phyloP scores from a whole-genome alignment of 2,113 vertebrate genomes.

The Ochotona princeps region DNA sequence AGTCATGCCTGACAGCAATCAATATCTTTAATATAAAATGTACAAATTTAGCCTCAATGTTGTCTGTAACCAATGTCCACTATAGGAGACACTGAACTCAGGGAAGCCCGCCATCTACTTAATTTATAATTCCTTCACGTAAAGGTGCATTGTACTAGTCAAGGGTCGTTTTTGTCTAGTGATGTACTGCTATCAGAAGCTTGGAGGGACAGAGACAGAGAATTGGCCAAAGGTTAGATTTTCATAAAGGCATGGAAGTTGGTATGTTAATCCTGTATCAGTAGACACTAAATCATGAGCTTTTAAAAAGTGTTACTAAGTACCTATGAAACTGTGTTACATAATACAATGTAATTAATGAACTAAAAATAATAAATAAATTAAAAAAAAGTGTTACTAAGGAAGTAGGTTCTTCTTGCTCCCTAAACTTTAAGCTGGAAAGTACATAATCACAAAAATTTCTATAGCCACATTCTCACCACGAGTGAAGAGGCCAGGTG shows the following conservation, averaged over 20 bases:
- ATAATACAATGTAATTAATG: too few species aligned
- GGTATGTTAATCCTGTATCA: slow-evolving; percentile 42
- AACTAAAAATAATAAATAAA: too few species aligned
- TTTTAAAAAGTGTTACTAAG: background rate
- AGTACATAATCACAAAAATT: background rate
- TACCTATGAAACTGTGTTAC: too few species aligned
- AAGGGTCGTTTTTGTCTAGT: slow-evolving; percentile 1
- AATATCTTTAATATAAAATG: background rate
- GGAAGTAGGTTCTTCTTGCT: background rate
- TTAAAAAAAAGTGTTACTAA: too few species aligned
- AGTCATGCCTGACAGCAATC: background rate
- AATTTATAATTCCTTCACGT: background rate
- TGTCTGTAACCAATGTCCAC: background rate
- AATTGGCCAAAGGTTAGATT: slow-evolving; percentile 29
- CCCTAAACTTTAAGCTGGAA: slow-evolving; percentile 24
- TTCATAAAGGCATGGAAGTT: background rate
- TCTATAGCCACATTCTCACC: background rate
- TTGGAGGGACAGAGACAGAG: background rate
- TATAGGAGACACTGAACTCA: background rate
- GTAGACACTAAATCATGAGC: background rate
- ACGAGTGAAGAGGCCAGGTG: background rate
- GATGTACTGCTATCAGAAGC: background rate
- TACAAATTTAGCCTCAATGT: background rate
- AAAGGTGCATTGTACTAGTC: background rate
- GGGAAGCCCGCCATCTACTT: background rate